Evolutionary conservation across 2,797 vertebrate genomes (phyloP), one percentile per base, ranked within the genome.

Genomic region (Protosalanx chinensis): DNA sequence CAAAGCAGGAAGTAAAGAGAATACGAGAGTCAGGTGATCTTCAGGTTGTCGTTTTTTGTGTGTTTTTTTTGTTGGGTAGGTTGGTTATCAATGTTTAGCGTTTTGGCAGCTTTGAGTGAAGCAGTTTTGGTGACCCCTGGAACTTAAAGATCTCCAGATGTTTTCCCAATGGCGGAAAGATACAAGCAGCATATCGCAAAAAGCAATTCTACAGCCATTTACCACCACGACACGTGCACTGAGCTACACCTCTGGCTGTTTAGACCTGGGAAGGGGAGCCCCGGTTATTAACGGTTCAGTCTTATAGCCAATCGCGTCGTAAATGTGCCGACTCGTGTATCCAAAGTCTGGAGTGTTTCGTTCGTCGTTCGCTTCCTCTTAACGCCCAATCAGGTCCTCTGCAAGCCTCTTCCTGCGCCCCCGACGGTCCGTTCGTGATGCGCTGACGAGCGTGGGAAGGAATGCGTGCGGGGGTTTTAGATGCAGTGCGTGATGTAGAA

Each of bases 401-500:
- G 41, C 72, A 33, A 66, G 18, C 18, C 63, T 53, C 51, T 53
- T 6, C 30, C 68, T 65, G 64, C 68, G 56, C 56, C 70, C 64
- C 74, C 71, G 13, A 5, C 30, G 57, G 23, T 68, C 71, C 8
- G 56, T 35, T 23, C 29, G 5, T 51, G 27, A 0, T 15, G 23
- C 27, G 18, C 23, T 56, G 16, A 30, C n/a, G 16, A 18, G 46
- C 32, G 68, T 20, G n/a, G 53, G 51, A 35, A 13, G 32, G 51
- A 16, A 20, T 58, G 60, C 63, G 65, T 33, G 2, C 2, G 3
- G 68, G 69, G 51, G 64, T 8, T 3, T 90, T 73, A 92, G 70
- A 97, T 87, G 72, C 82, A 86, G 77, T 96, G 93, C 30, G 88
- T 90, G 87, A 99, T 93, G 90, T 93, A 98, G 90, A 98, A 97